These are phyloP conservation scores for Xestia xanthographa DNA, from an alignment of 2,888 invertebrate species.

Conservation along the genomic window DNA sequence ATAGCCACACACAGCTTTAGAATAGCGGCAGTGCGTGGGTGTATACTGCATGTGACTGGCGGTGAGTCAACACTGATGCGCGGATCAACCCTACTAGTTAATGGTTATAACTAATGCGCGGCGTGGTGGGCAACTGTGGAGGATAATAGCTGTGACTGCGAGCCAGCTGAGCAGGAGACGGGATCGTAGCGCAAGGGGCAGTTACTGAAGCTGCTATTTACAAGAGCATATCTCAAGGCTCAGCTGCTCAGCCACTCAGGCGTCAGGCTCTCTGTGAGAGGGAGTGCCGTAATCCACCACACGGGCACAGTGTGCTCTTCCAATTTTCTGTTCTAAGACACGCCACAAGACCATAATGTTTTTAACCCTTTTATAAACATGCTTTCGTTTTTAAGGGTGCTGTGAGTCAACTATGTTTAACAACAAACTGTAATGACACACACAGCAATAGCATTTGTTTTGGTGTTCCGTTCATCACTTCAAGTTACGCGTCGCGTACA, in stretches of 20 bases:
- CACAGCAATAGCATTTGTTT: constrained; percentile 2
- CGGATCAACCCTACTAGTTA: neutral
- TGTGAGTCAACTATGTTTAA: neutral
- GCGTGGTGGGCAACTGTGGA: neutral
- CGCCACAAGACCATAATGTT: neutral
- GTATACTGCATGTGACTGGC: constrained; percentile 17
- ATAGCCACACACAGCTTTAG: too few species aligned
- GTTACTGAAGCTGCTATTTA: neutral
- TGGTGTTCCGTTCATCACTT: constrained; percentile 6
- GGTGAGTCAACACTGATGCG: constrained; percentile 30
- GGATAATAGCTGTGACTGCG: neutral
- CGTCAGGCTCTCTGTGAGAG: neutral
- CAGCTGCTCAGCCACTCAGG: neutral
- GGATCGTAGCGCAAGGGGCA: neutral
- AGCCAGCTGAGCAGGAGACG: neutral
- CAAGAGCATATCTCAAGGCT: neutral
- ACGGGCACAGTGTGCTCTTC: neutral
- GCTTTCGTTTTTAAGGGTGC: neutral
- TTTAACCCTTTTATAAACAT: neutral
- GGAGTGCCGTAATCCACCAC: neutral
- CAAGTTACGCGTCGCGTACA: neutral
- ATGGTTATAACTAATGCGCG: neutral
- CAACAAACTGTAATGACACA: constrained; percentile 1
- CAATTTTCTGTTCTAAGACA: neutral
- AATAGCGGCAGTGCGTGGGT: constrained; percentile 21